Percentiles rank a stretch among this genome's conserved stretches.
phyloP scores from a whole-genome alignment of 2,113 vertebrate genomes.

The Pedionomus torquatus region DNA sequence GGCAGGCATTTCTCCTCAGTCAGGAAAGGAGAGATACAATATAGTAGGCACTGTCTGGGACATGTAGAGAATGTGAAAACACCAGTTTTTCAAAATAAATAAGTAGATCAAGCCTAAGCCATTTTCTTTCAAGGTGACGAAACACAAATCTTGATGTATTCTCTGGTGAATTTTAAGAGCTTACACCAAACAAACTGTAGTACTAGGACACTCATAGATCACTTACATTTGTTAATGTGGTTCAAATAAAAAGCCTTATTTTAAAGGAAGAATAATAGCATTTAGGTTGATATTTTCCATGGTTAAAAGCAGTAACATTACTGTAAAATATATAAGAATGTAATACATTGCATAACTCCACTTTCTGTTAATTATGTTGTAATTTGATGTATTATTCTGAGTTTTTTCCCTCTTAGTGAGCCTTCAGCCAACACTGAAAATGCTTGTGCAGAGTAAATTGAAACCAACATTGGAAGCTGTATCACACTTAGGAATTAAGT shows the following conservation, averaged over 20 bases:
- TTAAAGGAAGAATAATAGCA: neutral
- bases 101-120: neutral
- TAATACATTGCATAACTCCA: neutral
- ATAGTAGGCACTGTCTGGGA: neutral
- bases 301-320: neutral
- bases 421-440: neutral
- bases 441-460: neutral
- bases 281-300: neutral
- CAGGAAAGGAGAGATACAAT: neutral
- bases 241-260: neutral
- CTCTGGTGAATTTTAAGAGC: neutral
- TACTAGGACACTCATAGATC: neutral
- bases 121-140: neutral
- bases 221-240: neutral
- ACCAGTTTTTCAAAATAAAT: neutral
- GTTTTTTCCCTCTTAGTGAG: neutral
- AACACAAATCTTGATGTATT: neutral
- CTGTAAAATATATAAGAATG: neutral
- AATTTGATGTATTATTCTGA: neutral
- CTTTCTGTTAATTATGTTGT: neutral
- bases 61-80: rapidly evolving
- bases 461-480: neutral
- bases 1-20: neutral
- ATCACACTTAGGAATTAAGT: neutral
- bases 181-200: neutral